Percentiles rank a stretch among this genome's conserved stretches.
Evolutionary conservation across 2,113 vertebrate genomes (phyloP).

Genomic region (Hydropotes inermis): DNA sequence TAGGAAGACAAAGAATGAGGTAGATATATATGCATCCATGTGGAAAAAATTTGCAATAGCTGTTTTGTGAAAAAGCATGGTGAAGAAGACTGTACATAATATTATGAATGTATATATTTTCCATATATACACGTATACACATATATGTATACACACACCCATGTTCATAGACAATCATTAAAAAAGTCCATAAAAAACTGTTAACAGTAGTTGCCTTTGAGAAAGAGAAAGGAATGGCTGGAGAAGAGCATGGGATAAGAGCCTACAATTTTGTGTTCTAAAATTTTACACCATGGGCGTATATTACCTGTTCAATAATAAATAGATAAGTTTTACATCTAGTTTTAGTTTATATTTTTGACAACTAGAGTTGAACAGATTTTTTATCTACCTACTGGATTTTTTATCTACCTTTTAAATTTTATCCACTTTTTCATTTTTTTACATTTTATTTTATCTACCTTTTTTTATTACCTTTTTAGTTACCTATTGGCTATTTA

Average conservation of each 20-base stretch:
- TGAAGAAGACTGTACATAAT: neutral
- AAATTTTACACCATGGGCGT: neutral
- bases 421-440: neutral
- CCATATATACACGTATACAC: neutral
- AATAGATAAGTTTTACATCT: neutral
- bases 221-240: neutral
- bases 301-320: neutral
- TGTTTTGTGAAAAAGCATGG: neutral
- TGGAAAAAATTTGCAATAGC: neutral
- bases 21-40: neutral
- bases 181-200: neutral
- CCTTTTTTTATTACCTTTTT: neutral
- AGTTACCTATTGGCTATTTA: neutral
- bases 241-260: neutral
- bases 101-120: neutral
- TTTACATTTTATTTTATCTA: no score
- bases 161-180: neutral
- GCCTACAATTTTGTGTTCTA: neutral
- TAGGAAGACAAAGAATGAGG: neutral
- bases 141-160: neutral
- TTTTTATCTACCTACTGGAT: neutral
- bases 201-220: neutral
- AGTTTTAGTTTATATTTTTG: neutral
- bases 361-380: neutral
- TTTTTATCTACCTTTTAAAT: neutral